Evolutionary conservation across 2,113 vertebrate genomes (phyloP).

Genomic region (Amazona guildingii): DNA sequence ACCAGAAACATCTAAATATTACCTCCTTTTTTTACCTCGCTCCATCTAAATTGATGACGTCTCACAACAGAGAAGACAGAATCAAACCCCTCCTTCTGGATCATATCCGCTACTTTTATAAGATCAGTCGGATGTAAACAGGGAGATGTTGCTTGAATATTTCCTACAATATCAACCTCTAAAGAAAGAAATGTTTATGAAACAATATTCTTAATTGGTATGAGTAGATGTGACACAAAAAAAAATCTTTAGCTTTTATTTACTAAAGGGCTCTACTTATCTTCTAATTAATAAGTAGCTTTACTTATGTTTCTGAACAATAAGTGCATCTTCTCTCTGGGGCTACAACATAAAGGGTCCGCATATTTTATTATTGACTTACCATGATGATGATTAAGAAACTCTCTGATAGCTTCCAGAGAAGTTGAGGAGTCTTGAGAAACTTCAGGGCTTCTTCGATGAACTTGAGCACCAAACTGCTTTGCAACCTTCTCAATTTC

Average conservation of each 20-base stretch:
- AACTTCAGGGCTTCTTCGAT: constrained; percentile 84
- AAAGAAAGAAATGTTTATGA: neutral
- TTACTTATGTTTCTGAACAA: neutral
- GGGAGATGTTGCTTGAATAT: constrained; percentile 95
- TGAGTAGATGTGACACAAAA: neutral
- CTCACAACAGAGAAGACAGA: constrained; percentile 94
- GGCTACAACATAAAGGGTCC: neutral
- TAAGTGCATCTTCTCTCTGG: neutral
- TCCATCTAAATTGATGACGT: constrained; percentile 92
- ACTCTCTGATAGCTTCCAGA: constrained; percentile 89
- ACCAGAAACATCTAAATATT: neutral
- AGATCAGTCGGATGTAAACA: constrained; percentile 91
- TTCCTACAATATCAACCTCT: constrained; percentile 89
- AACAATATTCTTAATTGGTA: neutral
- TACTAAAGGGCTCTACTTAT: neutral
- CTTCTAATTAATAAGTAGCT: neutral
- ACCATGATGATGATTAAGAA: constrained; percentile 81
- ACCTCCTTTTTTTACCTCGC: constrained; percentile 87
- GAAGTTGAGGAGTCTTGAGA: constrained; percentile 90
- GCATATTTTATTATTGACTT: neutral
- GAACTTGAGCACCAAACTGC: constrained; percentile 84
- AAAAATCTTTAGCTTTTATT: neutral
- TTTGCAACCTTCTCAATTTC: constrained; percentile 87
- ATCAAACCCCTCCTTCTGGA: constrained; percentile 81
- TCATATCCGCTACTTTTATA: constrained; percentile 81